Base-by-base conservation (phyloP, 2,113 vertebrate species). In the Scatophagus argus region DNA sequence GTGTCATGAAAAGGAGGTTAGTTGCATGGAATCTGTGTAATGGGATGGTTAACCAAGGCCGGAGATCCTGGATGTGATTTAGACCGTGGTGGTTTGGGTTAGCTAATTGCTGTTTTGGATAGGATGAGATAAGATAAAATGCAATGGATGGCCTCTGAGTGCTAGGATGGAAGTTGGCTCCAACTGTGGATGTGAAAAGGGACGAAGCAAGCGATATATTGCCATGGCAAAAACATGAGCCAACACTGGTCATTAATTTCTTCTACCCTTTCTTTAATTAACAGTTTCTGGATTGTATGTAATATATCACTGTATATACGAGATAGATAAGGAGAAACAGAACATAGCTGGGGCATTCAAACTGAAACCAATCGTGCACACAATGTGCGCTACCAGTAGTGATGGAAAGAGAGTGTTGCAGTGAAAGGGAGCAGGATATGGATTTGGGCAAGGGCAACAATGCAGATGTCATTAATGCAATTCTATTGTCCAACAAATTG, bases 141-240 rank as follows among this genome's bases (percentile, higher is more conserved):
- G 74, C 32, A 8, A 69, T 77, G 54, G 71, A 72, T 76, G 66
- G 77, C 49, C 65, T 73, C 56, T 21, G 29, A 81, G 56, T 11
- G 14, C 38, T 12, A 23, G 27, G 79, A 77, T 63, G 2, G 70
- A 70, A 55, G 39, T 58, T 61, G 66, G 41, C 58, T 77, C 70
- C 39, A 25, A 77, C 63, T 43, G 36, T 74, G 44, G 47, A 69
- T 69, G 71, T 54, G 38, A 58, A 68, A 63, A 38, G 29, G 70
- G 79, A 76, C 44, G 52, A 19, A 64, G 46, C 1, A 3, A 95
- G 94, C 87, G 87, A 93, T 92, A 91, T 93, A 64, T 75, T 74
- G 43, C 81, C 36, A 36, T 73, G 62, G 46, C 46, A 68, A 80
- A 74, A 64, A 74, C 44, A 38, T 7, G 25, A 49, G 23, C 21